phyloP scores from a whole-genome alignment of 2,113 vertebrate species.

The Gasterosteus nipponicus region DNA sequence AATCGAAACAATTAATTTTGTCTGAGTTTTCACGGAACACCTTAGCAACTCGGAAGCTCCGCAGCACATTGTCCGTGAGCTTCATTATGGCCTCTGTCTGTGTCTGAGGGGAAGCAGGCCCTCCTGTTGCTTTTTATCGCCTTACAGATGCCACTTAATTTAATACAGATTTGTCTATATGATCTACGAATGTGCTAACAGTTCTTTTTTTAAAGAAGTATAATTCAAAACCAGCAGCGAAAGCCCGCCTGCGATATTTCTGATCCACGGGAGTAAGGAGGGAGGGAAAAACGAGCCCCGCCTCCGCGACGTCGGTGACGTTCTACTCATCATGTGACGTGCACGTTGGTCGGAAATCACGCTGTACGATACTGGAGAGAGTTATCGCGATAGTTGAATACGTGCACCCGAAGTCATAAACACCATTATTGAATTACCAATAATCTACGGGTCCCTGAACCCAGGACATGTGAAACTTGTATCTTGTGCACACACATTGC shows the following conservation, averaged over 20 bases:
- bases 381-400: slow-evolving; percentile 46
- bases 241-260: slow-evolving; percentile 54
- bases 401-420: neutral
- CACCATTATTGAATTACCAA: neutral
- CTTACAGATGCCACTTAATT: neutral
- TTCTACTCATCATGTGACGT: slow-evolving; percentile 20
- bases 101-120: slow-evolving; percentile 59
- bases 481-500: neutral
- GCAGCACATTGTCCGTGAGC: slow-evolving; percentile 98
- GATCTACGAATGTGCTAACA: neutral
- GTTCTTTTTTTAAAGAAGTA: neutral
- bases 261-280: neutral
- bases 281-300: slow-evolving; percentile 53
- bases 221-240: slow-evolving; percentile 46
- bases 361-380: neutral
- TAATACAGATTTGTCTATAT: neutral
- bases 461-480: neutral
- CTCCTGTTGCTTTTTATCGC: slow-evolving; percentile 15
- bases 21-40: slow-evolving; percentile 98
- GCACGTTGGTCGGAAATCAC: neutral
- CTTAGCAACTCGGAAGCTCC: slow-evolving; percentile 98
- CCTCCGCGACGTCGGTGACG: slow-evolving; percentile 53
- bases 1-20: slow-evolving; percentile 99
- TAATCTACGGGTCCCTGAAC: neutral
- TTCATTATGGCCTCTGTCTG: slow-evolving; percentile 89